Conservation (phyloP, 2,113 vertebrate species). For the Raphicerus campestris region DNA sequence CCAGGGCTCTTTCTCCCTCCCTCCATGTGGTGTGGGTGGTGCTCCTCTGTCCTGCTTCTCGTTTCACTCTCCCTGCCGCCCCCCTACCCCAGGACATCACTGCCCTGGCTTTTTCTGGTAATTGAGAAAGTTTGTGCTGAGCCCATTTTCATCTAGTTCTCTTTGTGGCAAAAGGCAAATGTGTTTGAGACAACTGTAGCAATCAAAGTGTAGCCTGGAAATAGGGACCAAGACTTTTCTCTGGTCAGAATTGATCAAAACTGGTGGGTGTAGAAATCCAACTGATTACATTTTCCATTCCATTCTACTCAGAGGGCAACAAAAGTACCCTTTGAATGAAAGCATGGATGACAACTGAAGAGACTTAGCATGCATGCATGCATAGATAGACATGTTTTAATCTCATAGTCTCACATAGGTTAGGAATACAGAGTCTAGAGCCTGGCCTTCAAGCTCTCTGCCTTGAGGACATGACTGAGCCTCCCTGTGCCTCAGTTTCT, state of each 20-base stretch:
- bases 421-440: background rate
- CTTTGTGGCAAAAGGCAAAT: background rate
- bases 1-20: background rate
- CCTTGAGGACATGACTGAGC: background rate
- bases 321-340: background rate
- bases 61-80: background rate
- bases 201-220: background rate
- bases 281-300: background rate
- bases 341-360: background rate
- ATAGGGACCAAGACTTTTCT: background rate
- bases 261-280: background rate
- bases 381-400: background rate
- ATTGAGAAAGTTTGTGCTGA: background rate
- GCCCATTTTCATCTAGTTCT: background rate
- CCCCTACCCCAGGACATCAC: background rate
- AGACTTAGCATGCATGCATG: background rate
- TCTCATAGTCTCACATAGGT: background rate
- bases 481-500: background rate
- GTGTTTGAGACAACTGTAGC: background rate
- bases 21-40: rapidly evolving
- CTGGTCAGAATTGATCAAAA: background rate
- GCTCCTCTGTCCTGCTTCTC: background rate
- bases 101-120: background rate
- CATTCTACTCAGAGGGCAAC: background rate
- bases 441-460: background rate